Conservation (phyloP, 2,113 vertebrate genomes). For the Brachyistius frenatus region DNA sequence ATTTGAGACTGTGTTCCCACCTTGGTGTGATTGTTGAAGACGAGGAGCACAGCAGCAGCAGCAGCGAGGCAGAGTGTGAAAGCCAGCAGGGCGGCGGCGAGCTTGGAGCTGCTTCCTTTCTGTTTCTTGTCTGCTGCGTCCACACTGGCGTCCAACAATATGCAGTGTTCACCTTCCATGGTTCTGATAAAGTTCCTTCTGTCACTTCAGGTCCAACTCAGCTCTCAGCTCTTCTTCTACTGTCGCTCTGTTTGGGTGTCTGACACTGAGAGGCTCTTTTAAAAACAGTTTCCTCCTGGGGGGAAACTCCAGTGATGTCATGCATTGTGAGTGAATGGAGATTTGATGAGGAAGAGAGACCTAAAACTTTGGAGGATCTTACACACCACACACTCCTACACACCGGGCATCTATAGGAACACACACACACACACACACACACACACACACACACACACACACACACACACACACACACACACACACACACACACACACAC, state of each 20-base stretch:
- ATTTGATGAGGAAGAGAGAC: conserved; percentile 61
- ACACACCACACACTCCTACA: conserved; percentile 50
- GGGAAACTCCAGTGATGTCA: conserved; percentile 86
- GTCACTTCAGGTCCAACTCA: neutral
- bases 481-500: neutral
- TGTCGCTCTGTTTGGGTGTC: neutral
- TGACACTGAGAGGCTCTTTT: conserved; percentile 37
- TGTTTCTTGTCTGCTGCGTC: conserved; percentile 13
- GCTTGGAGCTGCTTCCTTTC: conserved; percentile 25
- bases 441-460: too few relatives aligned
- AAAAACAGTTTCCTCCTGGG: conserved; percentile 8
- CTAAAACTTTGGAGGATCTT: conserved; percentile 27
- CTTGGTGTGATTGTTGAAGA: conserved; percentile 49
- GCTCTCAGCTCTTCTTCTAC: neutral
- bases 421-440: too few relatives aligned
- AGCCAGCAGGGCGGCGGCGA: conserved; percentile 26
- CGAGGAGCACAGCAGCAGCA: conserved; percentile 34
- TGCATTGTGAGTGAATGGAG: conserved; percentile 47
- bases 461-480: neutral
- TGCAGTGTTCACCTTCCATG: conserved; percentile 65
- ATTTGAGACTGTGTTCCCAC: conserved; percentile 43
- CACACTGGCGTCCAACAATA: conserved; percentile 20
- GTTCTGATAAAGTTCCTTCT: neutral
- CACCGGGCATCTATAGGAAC: conserved; percentile 4
- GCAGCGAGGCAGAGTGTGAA: conserved; percentile 64